phyloP scores from a whole-genome alignment of 1,140 invertebrate genomes.

The Monomorium pharaonis region DNA sequence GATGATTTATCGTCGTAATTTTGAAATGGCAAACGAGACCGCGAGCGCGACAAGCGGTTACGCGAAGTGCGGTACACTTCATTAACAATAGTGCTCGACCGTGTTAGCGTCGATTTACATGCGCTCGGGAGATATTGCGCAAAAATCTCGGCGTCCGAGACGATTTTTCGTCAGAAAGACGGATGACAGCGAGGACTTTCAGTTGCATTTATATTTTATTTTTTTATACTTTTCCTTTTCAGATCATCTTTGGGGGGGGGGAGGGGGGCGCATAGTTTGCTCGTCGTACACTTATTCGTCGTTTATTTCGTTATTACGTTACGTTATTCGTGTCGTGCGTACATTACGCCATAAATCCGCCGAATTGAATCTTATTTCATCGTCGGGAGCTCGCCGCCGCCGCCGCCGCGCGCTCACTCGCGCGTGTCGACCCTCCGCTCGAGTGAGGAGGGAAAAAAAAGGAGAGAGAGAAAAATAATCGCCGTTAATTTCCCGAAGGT shows the following conservation, averaged over 20 bases:
- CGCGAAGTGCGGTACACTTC: slow-evolving; percentile 9
- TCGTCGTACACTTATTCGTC: not conserved
- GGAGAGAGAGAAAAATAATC: not conserved
- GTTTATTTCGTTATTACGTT: not conserved
- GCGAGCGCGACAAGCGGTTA: not conserved
- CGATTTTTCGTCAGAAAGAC: not conserved
- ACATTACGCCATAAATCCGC: not conserved
- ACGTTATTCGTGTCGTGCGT: not conserved
- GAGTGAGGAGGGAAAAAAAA: not conserved
- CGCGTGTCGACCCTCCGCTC: not conserved
- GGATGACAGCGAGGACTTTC: not conserved
- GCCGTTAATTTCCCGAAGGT: slow-evolving; percentile 19
- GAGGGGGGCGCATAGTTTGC: too few relatives aligned
- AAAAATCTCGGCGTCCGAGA: not conserved
- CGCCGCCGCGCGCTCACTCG: not conserved
- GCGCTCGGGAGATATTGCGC: not conserved
- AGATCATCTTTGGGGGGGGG: too few relatives aligned
- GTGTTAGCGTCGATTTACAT: slow-evolving; percentile 13
- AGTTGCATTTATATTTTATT: not conserved
- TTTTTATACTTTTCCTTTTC: too few relatives aligned
- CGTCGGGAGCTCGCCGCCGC: too few relatives aligned
- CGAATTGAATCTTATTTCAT: not conserved
- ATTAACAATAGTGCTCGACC: slow-evolving; percentile 11
- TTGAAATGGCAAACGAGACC: slow-evolving; percentile 42
- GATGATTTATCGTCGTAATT: slow-evolving; percentile 44